Base-by-base conservation (phyloP, 2,113 vertebrate species). In the Ceyx margarethae region DNA sequence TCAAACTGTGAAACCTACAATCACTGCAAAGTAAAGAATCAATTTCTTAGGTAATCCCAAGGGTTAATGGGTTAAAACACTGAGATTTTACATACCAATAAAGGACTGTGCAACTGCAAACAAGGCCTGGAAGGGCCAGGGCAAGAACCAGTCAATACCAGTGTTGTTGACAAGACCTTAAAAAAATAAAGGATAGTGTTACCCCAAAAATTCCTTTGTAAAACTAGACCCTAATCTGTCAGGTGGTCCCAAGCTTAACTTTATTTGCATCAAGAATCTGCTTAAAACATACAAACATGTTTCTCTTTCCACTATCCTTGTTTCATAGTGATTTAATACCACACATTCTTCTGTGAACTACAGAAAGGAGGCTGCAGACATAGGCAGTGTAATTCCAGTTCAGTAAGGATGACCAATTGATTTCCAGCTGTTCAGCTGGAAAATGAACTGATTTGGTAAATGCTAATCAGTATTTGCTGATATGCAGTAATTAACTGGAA, bases 81-180 rank as follows among this genome's bases (percentile, higher is more conserved):
- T 73, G 87, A 78, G 8, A 66, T 54, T 37, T 40, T 85, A 93
- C 98, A 78, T 92, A 99, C 99, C 99, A 2, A 99, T 86, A 94
- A 99, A 99, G 20, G 98, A 98, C 72, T 98, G 97, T 15, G 99
- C 98, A 9, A 99, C 99, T 13, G 98, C 98, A 16, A 97, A 96
- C 87, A 99, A 97, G 9, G 99, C 99, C 92, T 99, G 98, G 8
- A 97, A 58, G 3, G 99, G 99, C 99, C 99, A 99, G 6, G 99
- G 98, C 93, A 99, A 97, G 96, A 99, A 99, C 99, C 99, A 99
- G 93, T 99, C 99, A 16, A 99, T 99, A 9, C 99, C 98, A 42
- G 99, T 99, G 93, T 99, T 99, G 91, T 99, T 99, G 83, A 99
- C 98, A 68, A 99, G 97, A 82, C 99, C 99, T 99, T 90, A 82